Percentiles rank a stretch among this genome's conserved stretches.
Evolutionary conservation across 2,113 vertebrate genomes (phyloP).

Genomic region (Hystrix brachyura): DNA sequence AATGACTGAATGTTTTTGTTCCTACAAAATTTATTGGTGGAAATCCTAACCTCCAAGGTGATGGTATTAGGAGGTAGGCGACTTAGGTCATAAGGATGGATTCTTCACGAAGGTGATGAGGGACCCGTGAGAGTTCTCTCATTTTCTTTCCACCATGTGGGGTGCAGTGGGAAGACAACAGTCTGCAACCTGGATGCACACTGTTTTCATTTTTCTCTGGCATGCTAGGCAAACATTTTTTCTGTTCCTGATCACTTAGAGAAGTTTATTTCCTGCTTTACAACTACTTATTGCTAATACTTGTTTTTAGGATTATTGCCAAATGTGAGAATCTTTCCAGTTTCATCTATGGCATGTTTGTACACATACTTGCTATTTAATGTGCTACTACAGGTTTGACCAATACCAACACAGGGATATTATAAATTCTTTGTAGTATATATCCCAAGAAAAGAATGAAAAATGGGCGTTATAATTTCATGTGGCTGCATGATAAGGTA

Average conservation of each 20-base stretch:
- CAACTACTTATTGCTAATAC: neutral
- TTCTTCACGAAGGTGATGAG: neutral
- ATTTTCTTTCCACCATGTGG: neutral
- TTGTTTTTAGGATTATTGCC: neutral
- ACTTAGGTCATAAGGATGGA: neutral
- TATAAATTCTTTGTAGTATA: neutral
- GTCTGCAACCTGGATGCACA: neutral
- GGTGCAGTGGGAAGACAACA: neutral
- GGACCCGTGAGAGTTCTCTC: neutral
- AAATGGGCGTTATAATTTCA: neutral
- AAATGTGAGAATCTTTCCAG: neutral
- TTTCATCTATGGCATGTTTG: neutral
- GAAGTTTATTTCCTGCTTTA: slow-evolving; percentile 1
- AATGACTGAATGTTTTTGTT: neutral
- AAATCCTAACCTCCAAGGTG: neutral
- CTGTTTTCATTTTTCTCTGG: neutral
- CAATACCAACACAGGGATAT: neutral
- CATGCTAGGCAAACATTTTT: neutral
- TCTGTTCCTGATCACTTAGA: neutral
- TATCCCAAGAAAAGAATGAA: neutral
- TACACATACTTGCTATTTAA: neutral
- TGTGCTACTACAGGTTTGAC: neutral
- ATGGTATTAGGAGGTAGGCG: neutral
- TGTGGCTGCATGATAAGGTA: neutral
- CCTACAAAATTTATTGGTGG: neutral